Evolutionary conservation across 2,888 invertebrate genomes (phyloP).

Genomic region (Charanyca ferruginea): DNA sequence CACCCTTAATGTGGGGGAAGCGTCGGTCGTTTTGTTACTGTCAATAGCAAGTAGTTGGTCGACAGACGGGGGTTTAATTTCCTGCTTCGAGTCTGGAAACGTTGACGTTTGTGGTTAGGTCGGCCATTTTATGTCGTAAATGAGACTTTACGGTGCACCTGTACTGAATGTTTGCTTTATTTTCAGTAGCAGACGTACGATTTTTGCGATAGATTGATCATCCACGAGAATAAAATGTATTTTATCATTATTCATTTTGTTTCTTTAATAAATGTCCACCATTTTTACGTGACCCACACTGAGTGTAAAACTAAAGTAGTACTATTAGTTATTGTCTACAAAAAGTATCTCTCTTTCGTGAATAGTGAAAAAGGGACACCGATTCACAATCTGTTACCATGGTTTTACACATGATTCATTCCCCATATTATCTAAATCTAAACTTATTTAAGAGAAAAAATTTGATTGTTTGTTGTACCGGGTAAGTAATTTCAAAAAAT

Average conservation of each 20-base stretch:
- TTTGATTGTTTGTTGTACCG: too few relatives aligned
- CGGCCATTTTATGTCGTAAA: conserved; percentile 30
- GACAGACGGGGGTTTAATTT: conserved; percentile 47
- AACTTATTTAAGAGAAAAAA: too few relatives aligned
- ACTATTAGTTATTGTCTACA: background rate
- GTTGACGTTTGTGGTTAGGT: conserved; percentile 19
- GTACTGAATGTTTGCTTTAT: background rate
- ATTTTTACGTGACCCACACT: background rate
- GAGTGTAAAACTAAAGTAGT: background rate
- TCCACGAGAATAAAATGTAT: too few relatives aligned
- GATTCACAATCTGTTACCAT: too few relatives aligned
- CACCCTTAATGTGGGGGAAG: background rate
- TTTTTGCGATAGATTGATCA: background rate
- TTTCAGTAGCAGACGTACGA: background rate
- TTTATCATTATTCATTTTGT: too few relatives aligned
- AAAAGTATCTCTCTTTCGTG: too few relatives aligned
- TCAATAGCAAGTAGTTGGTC: conserved; percentile 49
- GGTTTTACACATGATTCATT: too few relatives aligned
- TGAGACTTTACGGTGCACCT: conserved; percentile 13
- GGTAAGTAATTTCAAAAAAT: too few relatives aligned
- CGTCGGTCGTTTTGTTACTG: conserved; percentile 27
- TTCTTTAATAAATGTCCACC: too few relatives aligned
- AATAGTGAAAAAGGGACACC: too few relatives aligned
- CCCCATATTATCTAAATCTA: too few relatives aligned
- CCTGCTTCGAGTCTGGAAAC: conserved; percentile 37